A percentile compares a stretch with the other conserved stretches of the same genome.
Evolutionary conservation across 2,888 invertebrate genomes (phyloP).

Genomic region (Microchrysa polita): DNA sequence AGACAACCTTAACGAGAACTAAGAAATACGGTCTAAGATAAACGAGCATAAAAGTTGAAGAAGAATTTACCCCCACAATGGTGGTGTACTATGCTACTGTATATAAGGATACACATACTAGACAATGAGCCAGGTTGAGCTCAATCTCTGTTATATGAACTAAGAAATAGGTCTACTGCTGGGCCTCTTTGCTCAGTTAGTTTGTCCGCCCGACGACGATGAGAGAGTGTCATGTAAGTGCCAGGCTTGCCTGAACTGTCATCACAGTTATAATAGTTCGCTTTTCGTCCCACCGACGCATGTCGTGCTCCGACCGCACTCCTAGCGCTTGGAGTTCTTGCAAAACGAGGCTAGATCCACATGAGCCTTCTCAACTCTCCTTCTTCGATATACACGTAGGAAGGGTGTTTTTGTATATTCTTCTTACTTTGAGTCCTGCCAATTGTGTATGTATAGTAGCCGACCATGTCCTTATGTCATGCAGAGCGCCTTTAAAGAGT

Average conservation of each 20-base stretch:
- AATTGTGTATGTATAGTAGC: slow-evolving; percentile 15
- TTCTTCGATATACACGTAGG: slow-evolving; percentile 5
- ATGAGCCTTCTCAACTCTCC: slow-evolving; percentile 10
- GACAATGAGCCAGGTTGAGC: too few relatives aligned
- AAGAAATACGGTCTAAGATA: slow-evolving; percentile 3
- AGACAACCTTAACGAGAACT: slow-evolving; percentile 19
- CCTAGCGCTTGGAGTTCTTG: not conserved
- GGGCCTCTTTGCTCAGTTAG: slow-evolving; percentile 42
- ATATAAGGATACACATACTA: not conserved
- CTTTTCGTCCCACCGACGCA: not conserved
- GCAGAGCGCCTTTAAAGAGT: slow-evolving; percentile 29
- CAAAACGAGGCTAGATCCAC: slow-evolving; percentile 4
- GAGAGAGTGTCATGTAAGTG: slow-evolving; percentile 18
- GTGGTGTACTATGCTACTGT: not conserved
- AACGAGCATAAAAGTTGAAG: not conserved
- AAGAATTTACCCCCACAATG: not conserved
- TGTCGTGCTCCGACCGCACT: not conserved
- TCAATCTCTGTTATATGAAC: not conserved
- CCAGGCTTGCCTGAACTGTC: not conserved
- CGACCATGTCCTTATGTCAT: slow-evolving; percentile 31
- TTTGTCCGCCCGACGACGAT: slow-evolving; percentile 37
- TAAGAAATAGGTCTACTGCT: slow-evolving; percentile 33
- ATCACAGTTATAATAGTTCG: not conserved
- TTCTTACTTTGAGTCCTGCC: slow-evolving; percentile 31
- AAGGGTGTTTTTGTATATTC: too few relatives aligned